Evolutionary conservation across 2,888 invertebrate species (phyloP).

Genomic region (Lypha dubia): DNA sequence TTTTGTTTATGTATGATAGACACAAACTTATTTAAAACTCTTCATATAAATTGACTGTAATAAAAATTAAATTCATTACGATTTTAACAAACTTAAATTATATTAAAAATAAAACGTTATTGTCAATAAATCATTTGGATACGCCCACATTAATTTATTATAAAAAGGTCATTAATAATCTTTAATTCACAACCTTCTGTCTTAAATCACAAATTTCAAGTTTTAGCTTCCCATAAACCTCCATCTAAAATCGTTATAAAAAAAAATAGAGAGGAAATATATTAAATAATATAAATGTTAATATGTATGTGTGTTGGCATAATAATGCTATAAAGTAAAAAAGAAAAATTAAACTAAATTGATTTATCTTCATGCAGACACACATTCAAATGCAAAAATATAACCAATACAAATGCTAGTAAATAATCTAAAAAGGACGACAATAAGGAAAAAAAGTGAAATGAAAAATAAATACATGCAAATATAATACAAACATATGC

Average conservation of each 20-base stretch:
- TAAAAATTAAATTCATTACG: neutral
- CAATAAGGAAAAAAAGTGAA: slow-evolving; percentile 39
- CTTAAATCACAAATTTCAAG: slow-evolving; percentile 6
- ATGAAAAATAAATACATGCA: slow-evolving; percentile 43
- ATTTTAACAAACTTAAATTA: neutral
- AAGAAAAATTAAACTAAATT: slow-evolving; percentile 68
- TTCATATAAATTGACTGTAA: neutral
- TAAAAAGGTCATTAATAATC: slow-evolving; percentile 25
- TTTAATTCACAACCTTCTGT: slow-evolving; percentile 6
- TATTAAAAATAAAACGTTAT: neutral
- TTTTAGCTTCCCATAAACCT: neutral
- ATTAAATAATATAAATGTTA: slow-evolving; percentile 32
- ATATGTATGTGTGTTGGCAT: slow-evolving; percentile 30
- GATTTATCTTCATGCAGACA: slow-evolving; percentile 66
- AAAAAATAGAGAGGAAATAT: slow-evolving; percentile 3
- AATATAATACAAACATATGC: slow-evolving; percentile 57
- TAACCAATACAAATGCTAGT: slow-evolving; percentile 21
- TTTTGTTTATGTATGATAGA: no score
- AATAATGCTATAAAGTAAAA: slow-evolving; percentile 61
- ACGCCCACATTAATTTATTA: neutral
- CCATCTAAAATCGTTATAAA: neutral
- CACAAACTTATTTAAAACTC: no score
- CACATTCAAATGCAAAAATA: neutral
- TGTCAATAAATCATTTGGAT: neutral
- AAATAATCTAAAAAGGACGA: slow-evolving; percentile 40